Conservation (phyloP, 2,113 vertebrate genomes). For the Xenopus borealis region DNA sequence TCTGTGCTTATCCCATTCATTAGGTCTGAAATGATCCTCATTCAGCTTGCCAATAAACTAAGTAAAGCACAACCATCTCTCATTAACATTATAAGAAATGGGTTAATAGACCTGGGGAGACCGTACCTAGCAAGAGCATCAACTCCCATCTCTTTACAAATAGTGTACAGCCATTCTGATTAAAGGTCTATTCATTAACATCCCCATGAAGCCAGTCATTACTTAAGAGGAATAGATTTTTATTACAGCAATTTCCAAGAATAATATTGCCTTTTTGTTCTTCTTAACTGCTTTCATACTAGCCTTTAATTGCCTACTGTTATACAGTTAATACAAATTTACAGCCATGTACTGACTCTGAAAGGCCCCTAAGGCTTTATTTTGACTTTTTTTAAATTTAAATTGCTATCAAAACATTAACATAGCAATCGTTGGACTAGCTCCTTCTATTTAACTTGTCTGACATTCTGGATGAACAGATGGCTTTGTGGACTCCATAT, state of each 20-base stretch:
- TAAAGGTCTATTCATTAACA: constrained; percentile 68
- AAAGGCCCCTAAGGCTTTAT: constrained; percentile 85
- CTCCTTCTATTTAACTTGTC: constrained; percentile 58
- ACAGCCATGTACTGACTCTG: constrained; percentile 80
- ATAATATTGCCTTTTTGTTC: constrained; percentile 73
- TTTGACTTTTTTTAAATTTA: constrained; percentile 72
- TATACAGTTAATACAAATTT: constrained; percentile 96
- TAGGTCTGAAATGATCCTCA: constrained; percentile 64
- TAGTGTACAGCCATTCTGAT: constrained; percentile 59
- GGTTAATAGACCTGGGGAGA: constrained; percentile 58
- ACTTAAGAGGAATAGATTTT: constrained; percentile 73
- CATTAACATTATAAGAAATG: constrained; percentile 68
- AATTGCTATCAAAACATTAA: constrained; percentile 86
- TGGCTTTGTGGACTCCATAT: constrained; percentile 54
- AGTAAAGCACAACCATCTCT: constrained; percentile 58
- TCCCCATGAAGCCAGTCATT: constrained; percentile 80
- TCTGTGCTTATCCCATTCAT: constrained; percentile 64
- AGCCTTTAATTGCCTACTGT: constrained; percentile 74
- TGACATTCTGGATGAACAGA: constrained; percentile 65
- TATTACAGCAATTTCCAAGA: constrained; percentile 72
- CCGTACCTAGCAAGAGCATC: constrained; percentile 53
- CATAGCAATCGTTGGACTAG: constrained; percentile 74
- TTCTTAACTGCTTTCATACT: constrained; percentile 80
- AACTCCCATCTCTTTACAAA: constrained; percentile 61
- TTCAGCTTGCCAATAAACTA: constrained; percentile 66